A percentile compares a stretch with the other conserved stretches of the same genome.
Conservation (phyloP, 1,140 invertebrate species). For the Trichomalopsis sarcophagae region DNA sequence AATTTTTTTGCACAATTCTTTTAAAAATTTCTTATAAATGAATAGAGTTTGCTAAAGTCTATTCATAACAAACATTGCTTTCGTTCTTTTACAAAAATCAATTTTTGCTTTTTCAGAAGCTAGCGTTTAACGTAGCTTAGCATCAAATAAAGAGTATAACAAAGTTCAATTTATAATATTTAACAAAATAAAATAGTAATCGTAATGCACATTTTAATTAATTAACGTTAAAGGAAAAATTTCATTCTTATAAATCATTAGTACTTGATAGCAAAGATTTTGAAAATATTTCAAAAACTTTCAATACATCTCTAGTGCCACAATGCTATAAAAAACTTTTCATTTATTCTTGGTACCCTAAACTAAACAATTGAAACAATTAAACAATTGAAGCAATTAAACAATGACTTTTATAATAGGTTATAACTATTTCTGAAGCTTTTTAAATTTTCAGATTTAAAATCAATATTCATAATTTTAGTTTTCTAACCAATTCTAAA, state of each 20-base stretch:
- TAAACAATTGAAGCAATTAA: background rate
- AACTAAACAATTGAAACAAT: background rate
- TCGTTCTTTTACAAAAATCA: background rate
- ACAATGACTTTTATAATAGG: background rate
- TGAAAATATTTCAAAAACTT: background rate
- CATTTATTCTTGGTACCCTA: background rate
- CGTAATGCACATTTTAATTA: background rate
- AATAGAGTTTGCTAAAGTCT: background rate
- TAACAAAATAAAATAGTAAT: slow-evolving; percentile 34
- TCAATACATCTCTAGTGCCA: background rate
- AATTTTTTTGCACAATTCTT: background rate
- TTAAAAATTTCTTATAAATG: background rate
- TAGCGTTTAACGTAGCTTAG: background rate
- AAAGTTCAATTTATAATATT: slow-evolving; percentile 25
- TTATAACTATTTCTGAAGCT: background rate
- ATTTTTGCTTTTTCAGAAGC: slow-evolving; percentile 11
- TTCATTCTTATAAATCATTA: background rate
- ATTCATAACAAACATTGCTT: background rate
- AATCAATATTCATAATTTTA: background rate
- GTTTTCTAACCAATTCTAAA: background rate
- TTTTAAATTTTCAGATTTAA: background rate
- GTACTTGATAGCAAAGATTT: no score
- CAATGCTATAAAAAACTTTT: background rate
- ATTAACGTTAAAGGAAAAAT: background rate
- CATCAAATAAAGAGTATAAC: background rate